A percentile compares a stretch with the other conserved stretches of the same genome.
Evolutionary conservation across 2,797 vertebrate species (phyloP).

Genomic region (Dipus sagitta): DNA sequence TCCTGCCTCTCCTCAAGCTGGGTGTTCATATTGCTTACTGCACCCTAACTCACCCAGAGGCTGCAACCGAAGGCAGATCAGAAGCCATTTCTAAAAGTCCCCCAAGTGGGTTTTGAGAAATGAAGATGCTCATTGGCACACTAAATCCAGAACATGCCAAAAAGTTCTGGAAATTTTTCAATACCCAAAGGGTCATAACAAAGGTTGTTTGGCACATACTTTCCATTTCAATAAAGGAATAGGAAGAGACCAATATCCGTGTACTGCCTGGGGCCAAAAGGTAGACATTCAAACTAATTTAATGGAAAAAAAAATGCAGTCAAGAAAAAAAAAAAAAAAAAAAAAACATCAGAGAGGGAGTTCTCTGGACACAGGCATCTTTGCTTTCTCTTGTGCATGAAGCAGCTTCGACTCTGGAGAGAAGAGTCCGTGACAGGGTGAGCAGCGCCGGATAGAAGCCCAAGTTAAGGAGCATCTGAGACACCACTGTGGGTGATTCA

Average conservation of each 20-base stretch:
- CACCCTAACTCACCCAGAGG: not conserved
- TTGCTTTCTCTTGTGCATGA: conserved; percentile 86
- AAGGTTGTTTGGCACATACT: not conserved
- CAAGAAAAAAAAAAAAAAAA: not conserved
- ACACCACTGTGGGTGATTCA: conserved; percentile 84
- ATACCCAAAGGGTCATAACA: conserved; percentile 47
- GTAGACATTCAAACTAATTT: conserved; percentile 57
- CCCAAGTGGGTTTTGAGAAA: not conserved
- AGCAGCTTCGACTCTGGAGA: conserved; percentile 88
- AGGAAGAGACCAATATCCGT: conserved; percentile 70
- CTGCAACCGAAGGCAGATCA: not conserved
- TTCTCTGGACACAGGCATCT: accelerated
- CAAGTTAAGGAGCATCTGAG: conserved; percentile 87
- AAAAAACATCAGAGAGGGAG: not conserved
- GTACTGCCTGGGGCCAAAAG: conserved; percentile 66
- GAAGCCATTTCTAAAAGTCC: not conserved
- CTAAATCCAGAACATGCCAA: not conserved
- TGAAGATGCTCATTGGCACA: not conserved
- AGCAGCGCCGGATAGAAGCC: conserved; percentile 86
- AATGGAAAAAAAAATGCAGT: conserved; percentile 2
- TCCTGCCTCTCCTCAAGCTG: accelerated
- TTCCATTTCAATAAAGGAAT: conserved; percentile 55
- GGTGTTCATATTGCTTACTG: accelerated
- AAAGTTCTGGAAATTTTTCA: conserved; percentile 20
- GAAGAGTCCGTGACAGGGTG: conserved; percentile 85